Evolutionary conservation across 2,888 invertebrate species (phyloP), one percentile per base, ranked within the genome.

Genomic region (Strigamia transsilvanica): DNA sequence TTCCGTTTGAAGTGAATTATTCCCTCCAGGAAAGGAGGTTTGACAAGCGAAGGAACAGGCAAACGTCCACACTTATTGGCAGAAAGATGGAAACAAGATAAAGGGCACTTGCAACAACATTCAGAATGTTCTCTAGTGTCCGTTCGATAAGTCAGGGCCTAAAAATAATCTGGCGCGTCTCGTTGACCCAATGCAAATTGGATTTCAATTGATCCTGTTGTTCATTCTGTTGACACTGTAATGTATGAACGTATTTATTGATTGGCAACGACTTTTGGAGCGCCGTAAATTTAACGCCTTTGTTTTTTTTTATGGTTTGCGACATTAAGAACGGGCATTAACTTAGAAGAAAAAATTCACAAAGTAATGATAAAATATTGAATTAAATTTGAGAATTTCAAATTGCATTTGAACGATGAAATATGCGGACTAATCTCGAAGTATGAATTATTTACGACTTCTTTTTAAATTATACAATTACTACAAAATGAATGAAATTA

Each of bases 71-170:
- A 73, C 73, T 73, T 73, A 73, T 73, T 73, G 73, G 73, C 73
- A 73, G 73, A 73, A 73, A 73, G 73, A 73, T 73, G 73, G 56
- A 21, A 56, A 56, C 56, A 56, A 56, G 56, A 56, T 56, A 56
- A 73, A 73, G 73, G 73, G 73, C 73, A 73, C 27, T 73, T 27
- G 73, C 32, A 73, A 73, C 73, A 27, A 13, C 32, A 73, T 32
- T 56, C 32, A 27, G 73, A 73, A 15, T 9, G 56, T 56, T 56
- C 56, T 56, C 73, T n/a, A 32, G 73, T 73, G 73, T 73, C 73
- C 73, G 73, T 73, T 73, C 73, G 73, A 73, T 73, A 73, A 73
- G 73, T 73, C 73, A 27, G 73, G 32, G 73, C 73, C 73, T 73
- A 73, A 32, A 73, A 73, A 73, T 73, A 73, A 73, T 73, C 73